Evolutionary conservation across 2,888 invertebrate species (phyloP).

Genomic region (Lomographa bimaculata): DNA sequence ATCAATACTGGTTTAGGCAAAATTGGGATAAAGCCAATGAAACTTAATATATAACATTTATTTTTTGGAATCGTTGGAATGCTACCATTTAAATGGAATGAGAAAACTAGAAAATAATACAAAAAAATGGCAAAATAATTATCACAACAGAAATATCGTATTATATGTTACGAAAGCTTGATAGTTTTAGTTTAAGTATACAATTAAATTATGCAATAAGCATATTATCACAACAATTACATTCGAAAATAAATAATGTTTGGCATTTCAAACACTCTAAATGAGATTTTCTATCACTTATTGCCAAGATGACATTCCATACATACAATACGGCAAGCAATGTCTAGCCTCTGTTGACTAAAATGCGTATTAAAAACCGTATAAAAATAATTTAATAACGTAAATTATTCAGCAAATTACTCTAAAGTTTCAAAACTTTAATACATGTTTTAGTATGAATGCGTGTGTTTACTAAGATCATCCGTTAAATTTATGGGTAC

Average conservation of each 20-base stretch:
- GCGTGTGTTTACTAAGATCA: not conserved
- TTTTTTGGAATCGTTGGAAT: conserved; percentile 12
- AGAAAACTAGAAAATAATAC: not conserved
- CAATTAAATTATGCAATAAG: conserved; percentile 8
- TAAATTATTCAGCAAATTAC: too few species aligned
- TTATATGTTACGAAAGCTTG: not conserved
- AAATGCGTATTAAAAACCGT: conserved; percentile 5
- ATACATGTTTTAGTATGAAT: not conserved
- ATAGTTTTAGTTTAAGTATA: not conserved
- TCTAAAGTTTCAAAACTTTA: too few species aligned
- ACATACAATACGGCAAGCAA: conserved; percentile 12
- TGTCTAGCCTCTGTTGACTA: conserved; percentile 7
- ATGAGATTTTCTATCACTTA: conserved; percentile 5
- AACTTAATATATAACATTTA: conserved; percentile 1
- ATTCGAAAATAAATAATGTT: conserved; percentile 5
- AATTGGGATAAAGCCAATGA: conserved; percentile 10
- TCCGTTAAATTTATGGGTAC: conserved; percentile 12
- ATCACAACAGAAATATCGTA: not conserved
- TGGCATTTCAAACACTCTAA: conserved; percentile 9
- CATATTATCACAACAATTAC: conserved; percentile 13
- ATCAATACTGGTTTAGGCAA: conserved; percentile 11
- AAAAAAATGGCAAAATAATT: conserved; percentile 4
- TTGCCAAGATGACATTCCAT: conserved; percentile 2
- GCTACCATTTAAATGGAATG: conserved; percentile 16
- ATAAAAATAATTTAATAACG: too few species aligned